phyloP scores from a whole-genome alignment of 2,113 vertebrate species.

The Ictalurus punctatus region DNA sequence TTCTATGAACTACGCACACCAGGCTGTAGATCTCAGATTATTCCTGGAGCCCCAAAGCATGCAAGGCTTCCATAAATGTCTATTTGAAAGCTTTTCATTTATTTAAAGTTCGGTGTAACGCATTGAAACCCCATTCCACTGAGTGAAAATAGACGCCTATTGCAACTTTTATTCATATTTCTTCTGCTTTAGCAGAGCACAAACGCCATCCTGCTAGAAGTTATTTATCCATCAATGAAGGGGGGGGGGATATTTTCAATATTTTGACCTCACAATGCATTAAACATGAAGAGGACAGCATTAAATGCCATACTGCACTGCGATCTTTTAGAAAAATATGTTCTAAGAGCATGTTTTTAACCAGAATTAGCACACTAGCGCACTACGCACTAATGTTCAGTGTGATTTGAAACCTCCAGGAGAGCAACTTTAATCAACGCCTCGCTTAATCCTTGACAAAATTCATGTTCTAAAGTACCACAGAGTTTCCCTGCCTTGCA shows the following conservation, averaged over 20 bases:
- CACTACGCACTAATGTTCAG: background rate
- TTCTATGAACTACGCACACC: background rate
- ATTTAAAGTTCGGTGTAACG: background rate
- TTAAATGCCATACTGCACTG: background rate
- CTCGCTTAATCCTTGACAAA: background rate
- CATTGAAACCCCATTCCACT: background rate
- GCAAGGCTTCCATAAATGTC: constrained; percentile 1
- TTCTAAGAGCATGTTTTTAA: background rate
- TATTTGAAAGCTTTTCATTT: too few relatives aligned
- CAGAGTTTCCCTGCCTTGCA: background rate
- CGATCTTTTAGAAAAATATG: background rate
- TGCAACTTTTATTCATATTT: background rate
- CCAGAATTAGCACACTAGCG: background rate
- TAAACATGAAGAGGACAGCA: background rate
- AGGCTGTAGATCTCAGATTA: constrained; percentile 7
- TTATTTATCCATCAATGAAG: background rate
- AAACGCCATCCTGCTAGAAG: background rate
- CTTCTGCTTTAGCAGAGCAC: background rate
- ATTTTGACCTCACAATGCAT: background rate
- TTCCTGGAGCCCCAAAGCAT: constrained; percentile 6
- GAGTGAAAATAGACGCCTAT: background rate
- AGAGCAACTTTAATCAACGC: background rate
- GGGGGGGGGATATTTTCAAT: background rate
- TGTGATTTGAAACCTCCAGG: background rate
- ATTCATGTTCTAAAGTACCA: background rate